A percentile compares a stretch with the other conserved stretches of the same genome.
Conservation (phyloP, 2,888 invertebrate genomes). For the Acronicta psi region DNA sequence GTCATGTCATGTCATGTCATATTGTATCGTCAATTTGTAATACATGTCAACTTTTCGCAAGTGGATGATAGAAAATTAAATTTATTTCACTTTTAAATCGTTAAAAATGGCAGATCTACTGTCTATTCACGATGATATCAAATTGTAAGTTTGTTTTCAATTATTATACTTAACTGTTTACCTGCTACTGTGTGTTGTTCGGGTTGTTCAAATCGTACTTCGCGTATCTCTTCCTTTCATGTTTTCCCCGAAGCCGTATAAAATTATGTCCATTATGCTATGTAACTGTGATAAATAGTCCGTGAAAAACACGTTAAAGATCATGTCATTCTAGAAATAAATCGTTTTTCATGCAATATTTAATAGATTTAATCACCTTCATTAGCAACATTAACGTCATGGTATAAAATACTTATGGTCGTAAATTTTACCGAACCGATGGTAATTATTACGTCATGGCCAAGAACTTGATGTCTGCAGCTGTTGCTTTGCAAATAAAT, state of each 20-base stretch:
- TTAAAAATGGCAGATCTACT: conserved; percentile 89
- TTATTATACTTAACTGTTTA: not conserved
- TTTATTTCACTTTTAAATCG: conserved; percentile 51
- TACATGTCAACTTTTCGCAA: conserved; percentile 50
- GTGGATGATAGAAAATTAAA: conserved; percentile 56
- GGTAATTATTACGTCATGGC: conserved; percentile 34
- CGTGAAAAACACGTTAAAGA: not conserved
- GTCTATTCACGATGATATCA: conserved; percentile 92
- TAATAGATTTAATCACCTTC: conserved; percentile 1
- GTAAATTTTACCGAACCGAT: conserved; percentile 1
- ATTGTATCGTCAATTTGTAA: no score
- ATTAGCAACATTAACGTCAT: not conserved
- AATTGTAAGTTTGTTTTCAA: conserved; percentile 89
- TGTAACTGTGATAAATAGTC: conserved; percentile 3
- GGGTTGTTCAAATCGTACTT: conserved; percentile 3
- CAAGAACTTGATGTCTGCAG: conserved; percentile 9
- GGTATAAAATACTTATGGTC: not conserved
- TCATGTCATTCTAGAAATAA: not conserved
- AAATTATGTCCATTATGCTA: conserved; percentile 29
- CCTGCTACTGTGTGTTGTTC: not conserved
- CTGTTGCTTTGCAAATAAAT: conserved; percentile 3
- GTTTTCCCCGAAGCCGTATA: conserved; percentile 64
- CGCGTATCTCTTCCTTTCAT: conserved; percentile 34
- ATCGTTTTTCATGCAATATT: conserved; percentile 3
- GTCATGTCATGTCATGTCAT: conserved; percentile 34